Evolutionary conservation across 2,888 invertebrate genomes (phyloP).

Genomic region (Agrotis segetum): DNA sequence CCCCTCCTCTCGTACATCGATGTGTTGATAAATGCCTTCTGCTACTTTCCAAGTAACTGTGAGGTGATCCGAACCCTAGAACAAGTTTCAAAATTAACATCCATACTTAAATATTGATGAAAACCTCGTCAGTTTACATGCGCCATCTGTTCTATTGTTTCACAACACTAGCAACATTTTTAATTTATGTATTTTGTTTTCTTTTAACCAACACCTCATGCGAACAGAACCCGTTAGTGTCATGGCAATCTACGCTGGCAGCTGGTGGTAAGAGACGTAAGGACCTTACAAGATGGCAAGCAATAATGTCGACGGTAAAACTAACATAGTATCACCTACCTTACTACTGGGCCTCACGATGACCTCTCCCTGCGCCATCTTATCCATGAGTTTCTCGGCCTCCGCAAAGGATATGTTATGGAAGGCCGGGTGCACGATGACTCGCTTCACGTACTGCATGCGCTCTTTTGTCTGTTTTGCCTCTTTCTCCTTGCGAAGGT

Average conservation of each 20-base stretch:
- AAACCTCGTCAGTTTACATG: too few species aligned
- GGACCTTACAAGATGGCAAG: too few species aligned
- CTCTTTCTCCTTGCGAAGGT: slow-evolving; percentile 94
- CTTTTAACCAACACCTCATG: too few species aligned
- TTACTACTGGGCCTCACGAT: slow-evolving; percentile 99
- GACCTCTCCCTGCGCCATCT: slow-evolving; percentile 99
- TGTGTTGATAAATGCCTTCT: slow-evolving; percentile 98
- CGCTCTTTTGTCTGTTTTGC: slow-evolving; percentile 95
- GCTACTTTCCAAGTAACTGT: slow-evolving; percentile 99
- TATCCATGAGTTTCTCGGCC: slow-evolving; percentile 97
- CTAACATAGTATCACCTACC: slow-evolving; percentile 76
- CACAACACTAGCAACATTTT: not conserved
- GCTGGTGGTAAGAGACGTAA: too few species aligned
- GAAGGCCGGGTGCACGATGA: slow-evolving; percentile 99
- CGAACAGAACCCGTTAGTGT: too few species aligned
- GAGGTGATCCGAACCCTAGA: slow-evolving; percentile 96
- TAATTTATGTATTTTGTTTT: too few species aligned
- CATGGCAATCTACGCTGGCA: too few species aligned
- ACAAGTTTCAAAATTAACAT: slow-evolving; percentile 41
- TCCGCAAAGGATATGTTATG: slow-evolving; percentile 98
- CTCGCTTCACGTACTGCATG: slow-evolving; percentile 97
- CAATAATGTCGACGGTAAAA: too few species aligned
- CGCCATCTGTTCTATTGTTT: too few species aligned
- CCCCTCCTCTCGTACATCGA: slow-evolving; percentile 98
- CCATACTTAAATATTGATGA: not conserved